A percentile compares a stretch with the other conserved stretches of the same genome.
phyloP scores from a whole-genome alignment of 2,113 vertebrate species.

The Struthio camelus region DNA sequence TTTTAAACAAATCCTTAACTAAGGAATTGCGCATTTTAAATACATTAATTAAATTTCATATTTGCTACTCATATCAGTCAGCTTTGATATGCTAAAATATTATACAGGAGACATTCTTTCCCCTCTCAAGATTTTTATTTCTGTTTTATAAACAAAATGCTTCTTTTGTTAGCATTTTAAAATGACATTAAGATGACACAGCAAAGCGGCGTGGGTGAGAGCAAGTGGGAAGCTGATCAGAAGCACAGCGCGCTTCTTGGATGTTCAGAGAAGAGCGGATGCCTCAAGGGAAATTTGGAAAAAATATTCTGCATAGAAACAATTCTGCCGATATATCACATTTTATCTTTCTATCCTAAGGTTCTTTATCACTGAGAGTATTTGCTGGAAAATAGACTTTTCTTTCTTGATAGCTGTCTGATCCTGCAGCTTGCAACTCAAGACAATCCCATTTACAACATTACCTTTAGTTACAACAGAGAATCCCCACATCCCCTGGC shows the following conservation, averaged over 20 bases:
- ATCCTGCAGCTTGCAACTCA: background rate
- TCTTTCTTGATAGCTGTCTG: background rate
- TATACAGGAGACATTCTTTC: background rate
- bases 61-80: conserved; percentile 22
- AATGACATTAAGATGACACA: conserved; percentile 61
- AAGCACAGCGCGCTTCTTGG: conserved; percentile 36
- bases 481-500: background rate
- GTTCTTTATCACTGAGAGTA: background rate
- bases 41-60: background rate
- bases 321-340: background rate
- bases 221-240: conserved; percentile 56
- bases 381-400: conserved; percentile 10
- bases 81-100: conserved; percentile 31
- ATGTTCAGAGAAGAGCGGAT: conserved; percentile 30
- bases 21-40: background rate
- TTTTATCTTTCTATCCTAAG: background rate
- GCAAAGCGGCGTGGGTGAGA: conserved; percentile 52
- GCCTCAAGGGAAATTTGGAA: conserved; percentile 19
- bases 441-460: background rate
- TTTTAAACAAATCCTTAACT: background rate
- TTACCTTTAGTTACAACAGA: background rate
- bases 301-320: conserved; percentile 1
- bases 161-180: conserved; percentile 57
- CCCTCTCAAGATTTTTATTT: conserved; percentile 35
- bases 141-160: conserved; percentile 46